These are phyloP conservation scores for Onychomys leucogaster DNA, from an alignment of 2,797 vertebrate species.

Conservation along the genomic window DNA sequence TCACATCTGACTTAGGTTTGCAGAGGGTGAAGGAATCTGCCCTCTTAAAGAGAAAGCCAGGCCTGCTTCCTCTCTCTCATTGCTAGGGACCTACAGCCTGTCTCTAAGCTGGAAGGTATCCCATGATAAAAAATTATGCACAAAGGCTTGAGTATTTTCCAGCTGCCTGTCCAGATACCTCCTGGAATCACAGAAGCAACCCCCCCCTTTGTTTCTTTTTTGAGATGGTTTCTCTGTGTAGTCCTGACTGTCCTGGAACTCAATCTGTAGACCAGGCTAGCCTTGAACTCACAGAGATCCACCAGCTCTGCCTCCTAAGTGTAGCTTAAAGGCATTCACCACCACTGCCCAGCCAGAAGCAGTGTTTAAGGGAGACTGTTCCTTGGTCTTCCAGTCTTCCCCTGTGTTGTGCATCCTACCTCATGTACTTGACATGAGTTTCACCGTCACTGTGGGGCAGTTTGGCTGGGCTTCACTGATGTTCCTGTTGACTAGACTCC, in stretches of 20 bases:
- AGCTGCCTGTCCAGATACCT: background rate
- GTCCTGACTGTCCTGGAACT: background rate
- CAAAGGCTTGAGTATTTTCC: background rate
- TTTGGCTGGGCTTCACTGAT: background rate
- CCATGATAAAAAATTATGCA: background rate
- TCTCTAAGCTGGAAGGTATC: background rate
- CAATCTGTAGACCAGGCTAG: background rate
- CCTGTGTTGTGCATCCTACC: background rate
- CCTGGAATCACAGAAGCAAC: background rate
- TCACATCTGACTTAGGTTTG: background rate
- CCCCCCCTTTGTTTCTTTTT: background rate
- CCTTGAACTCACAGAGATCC: background rate
- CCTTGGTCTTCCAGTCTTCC: no score
- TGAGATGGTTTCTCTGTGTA: no score
- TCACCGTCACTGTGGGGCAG: accelerated
- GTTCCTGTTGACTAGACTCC: background rate
- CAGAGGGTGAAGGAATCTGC: background rate
- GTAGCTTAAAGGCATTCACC: accelerated
- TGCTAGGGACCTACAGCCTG: no score
- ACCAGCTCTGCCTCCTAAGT: background rate
- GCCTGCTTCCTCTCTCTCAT: background rate
- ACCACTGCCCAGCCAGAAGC: background rate
- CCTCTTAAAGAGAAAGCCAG: background rate
- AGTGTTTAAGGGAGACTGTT: background rate
- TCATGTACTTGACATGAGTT: no score